These are phyloP conservation scores for Oxyura jamaicensis DNA, from an alignment of 2,113 vertebrate genomes.

Conservation along the genomic window DNA sequence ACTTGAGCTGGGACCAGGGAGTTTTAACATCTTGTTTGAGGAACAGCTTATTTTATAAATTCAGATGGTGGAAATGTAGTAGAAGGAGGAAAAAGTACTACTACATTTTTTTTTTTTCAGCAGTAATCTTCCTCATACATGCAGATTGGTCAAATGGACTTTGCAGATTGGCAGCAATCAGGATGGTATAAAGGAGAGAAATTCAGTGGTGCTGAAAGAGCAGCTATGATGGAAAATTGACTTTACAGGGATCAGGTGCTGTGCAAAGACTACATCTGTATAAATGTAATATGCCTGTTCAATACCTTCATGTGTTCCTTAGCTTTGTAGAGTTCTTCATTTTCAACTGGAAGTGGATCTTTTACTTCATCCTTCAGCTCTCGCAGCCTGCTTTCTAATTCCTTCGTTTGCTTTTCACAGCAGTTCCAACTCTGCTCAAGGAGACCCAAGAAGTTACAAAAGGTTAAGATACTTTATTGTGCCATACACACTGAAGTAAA, in stretches of 20 bases:
- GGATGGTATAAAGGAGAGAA: neutral
- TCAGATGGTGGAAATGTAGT: neutral
- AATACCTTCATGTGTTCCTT: constrained; percentile 82
- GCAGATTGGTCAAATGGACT: neutral
- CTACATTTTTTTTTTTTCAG: neutral
- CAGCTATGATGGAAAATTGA: neutral
- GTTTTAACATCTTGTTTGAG: neutral
- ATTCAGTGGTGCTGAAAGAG: neutral
- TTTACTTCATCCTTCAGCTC: constrained; percentile 78
- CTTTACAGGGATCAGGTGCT: neutral
- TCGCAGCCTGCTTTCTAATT: constrained; percentile 73
- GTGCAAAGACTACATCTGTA: neutral
- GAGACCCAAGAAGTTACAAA: constrained; percentile 37
- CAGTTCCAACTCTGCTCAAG: constrained; percentile 84
- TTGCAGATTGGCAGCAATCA: neutral
- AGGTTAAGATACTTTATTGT: neutral
- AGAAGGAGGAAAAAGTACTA: neutral
- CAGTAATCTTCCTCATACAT: neutral
- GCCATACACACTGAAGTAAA: neutral
- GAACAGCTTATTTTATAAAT: neutral
- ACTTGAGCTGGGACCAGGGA: neutral
- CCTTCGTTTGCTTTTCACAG: constrained; percentile 78
- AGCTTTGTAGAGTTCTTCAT: constrained; percentile 79
- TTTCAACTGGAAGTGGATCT: constrained; percentile 79
- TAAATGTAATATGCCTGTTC: neutral